Conservation (phyloP, 2,888 invertebrate genomes). For the Monochamus alternatus region DNA sequence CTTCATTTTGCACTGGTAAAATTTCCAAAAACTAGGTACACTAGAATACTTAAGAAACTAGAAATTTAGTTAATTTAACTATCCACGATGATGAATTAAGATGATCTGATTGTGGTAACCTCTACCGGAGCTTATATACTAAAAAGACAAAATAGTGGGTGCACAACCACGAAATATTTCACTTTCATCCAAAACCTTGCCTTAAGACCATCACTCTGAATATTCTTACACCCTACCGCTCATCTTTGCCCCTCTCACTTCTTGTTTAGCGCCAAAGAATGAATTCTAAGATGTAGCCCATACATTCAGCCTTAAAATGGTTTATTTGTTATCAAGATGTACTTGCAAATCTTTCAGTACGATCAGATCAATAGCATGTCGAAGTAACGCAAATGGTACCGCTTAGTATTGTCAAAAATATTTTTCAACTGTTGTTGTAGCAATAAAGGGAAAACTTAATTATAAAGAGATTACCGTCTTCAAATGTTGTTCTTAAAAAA, state of each 20-base stretch:
- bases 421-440: too few relatives aligned
- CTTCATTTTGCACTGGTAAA: slow-evolving; percentile 51
- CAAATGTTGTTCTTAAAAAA: too few relatives aligned
- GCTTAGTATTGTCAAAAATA: background rate
- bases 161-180: slow-evolving; percentile 64
- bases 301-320: slow-evolving; percentile 43
- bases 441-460: too few relatives aligned
- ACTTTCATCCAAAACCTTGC: slow-evolving; percentile 68
- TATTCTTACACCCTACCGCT: slow-evolving; percentile 57
- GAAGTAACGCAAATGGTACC: background rate
- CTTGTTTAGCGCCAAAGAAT: slow-evolving; percentile 36
- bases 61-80: slow-evolving; percentile 22
- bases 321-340: slow-evolving; percentile 41
- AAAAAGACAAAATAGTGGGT: slow-evolving; percentile 64
- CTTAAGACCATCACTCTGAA: slow-evolving; percentile 58
- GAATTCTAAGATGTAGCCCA: slow-evolving; percentile 31
- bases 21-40: slow-evolving; percentile 21
- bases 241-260: slow-evolving; percentile 44
- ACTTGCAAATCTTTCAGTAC: slow-evolving; percentile 13
- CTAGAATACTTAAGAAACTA: slow-evolving; percentile 23
- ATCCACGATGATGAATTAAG: slow-evolving; percentile 52
- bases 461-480: too few relatives aligned
- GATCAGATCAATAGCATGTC: slow-evolving; percentile 31
- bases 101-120: slow-evolving; percentile 62
- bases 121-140: slow-evolving; percentile 64